Conservation (phyloP, 2,888 invertebrate species). For the Orchesella flavescens region DNA sequence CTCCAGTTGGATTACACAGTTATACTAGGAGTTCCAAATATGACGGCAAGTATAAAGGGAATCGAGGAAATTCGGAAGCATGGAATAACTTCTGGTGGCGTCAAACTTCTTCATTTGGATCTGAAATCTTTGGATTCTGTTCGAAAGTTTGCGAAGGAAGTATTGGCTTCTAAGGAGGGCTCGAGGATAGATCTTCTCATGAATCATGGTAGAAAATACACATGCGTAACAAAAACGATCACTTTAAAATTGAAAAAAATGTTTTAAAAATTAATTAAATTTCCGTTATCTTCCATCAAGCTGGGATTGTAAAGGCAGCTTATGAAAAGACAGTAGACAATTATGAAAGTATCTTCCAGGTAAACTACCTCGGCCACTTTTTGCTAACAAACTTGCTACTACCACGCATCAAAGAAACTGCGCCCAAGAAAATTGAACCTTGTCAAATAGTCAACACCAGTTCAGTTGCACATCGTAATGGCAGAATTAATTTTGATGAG, state of each 20-base stretch:
- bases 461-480: conserved; percentile 85
- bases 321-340: conserved; percentile 85
- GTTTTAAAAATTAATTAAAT: background rate
- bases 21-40: conserved; percentile 85
- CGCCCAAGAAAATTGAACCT: conserved; percentile 75
- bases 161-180: background rate
- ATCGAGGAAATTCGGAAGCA: conserved; percentile 76
- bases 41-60: conserved; percentile 77
- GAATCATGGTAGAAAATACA: background rate
- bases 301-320: conserved; percentile 92
- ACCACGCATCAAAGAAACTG: conserved; percentile 81
- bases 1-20: too few species aligned
- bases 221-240: background rate
- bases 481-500: conserved; percentile 84
- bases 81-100: conserved; percentile 77
- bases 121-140: conserved; percentile 35
- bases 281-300: conserved; percentile 76
- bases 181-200: background rate
- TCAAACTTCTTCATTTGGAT: conserved; percentile 72
- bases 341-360: conserved; percentile 87
- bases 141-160: conserved; percentile 30
- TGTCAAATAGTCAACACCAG: conserved; percentile 89
- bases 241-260: background rate
- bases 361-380: conserved; percentile 90
- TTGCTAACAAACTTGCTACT: conserved; percentile 86